phyloP scores from a whole-genome alignment of 2,113 vertebrate genomes.

The Lagopus muta region DNA sequence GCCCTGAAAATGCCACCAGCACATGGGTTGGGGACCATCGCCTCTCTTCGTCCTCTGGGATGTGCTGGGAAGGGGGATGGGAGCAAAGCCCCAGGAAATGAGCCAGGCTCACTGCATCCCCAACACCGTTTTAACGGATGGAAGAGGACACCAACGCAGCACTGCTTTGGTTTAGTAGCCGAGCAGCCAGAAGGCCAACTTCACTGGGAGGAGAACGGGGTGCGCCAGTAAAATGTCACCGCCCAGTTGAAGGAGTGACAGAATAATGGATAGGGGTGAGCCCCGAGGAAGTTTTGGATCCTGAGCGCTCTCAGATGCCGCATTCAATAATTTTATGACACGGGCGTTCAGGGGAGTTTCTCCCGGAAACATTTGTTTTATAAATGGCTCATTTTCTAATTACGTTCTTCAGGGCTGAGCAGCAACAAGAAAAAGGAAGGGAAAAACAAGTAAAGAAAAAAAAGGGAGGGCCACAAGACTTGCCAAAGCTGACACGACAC shows the following conservation, averaged over 20 bases:
- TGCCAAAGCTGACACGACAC: slow-evolving; percentile 26
- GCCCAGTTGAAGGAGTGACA: background rate
- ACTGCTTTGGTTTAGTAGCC: background rate
- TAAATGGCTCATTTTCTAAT: slow-evolving; percentile 68
- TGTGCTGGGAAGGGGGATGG: background rate
- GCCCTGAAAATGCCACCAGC: background rate
- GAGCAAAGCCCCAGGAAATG: background rate
- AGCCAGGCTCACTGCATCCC: background rate
- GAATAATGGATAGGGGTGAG: slow-evolving; percentile 61
- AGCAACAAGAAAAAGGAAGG: slow-evolving; percentile 18
- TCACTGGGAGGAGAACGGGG: background rate
- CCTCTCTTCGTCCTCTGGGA: background rate
- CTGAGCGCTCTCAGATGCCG: background rate
- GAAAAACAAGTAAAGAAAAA: no score
- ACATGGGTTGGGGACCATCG: rapidly evolving
- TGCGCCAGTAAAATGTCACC: slow-evolving; percentile 53
- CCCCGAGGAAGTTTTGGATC: slow-evolving; percentile 37
- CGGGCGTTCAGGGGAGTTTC: slow-evolving; percentile 54
- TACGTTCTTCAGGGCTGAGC: slow-evolving; percentile 35
- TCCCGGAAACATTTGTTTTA: slow-evolving; percentile 63
- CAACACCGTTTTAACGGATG: background rate
- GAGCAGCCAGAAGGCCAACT: background rate
- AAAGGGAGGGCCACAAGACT: background rate
- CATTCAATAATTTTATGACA: slow-evolving; percentile 58
- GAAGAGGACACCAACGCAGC: slow-evolving; percentile 2